phyloP scores from a whole-genome alignment of 2,888 invertebrate genomes.

The Dryomyza anilis region DNA sequence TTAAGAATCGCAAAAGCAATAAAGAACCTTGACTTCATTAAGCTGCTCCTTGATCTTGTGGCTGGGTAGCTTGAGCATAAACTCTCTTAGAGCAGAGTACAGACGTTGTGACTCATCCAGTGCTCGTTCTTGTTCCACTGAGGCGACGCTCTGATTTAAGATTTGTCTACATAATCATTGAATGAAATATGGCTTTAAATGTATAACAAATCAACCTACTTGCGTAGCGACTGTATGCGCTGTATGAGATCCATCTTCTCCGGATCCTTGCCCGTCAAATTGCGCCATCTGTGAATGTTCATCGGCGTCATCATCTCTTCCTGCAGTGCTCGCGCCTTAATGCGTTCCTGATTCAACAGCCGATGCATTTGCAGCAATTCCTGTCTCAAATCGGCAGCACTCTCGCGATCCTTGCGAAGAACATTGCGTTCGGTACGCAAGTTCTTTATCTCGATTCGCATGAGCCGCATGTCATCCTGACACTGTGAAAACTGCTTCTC shows the following conservation, averaged over 20 bases:
- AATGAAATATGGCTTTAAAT: not conserved
- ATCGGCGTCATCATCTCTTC: constrained; percentile 90
- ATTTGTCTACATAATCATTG: constrained; percentile 47
- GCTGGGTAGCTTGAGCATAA: constrained; percentile 57
- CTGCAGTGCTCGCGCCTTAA: constrained; percentile 84
- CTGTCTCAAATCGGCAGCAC: constrained; percentile 79
- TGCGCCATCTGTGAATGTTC: constrained; percentile 90
- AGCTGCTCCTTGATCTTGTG: constrained; percentile 56
- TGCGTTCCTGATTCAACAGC: constrained; percentile 78
- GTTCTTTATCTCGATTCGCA: constrained; percentile 84
- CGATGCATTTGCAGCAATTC: constrained; percentile 75
- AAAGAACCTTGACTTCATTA: constrained; percentile 53
- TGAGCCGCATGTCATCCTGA: constrained; percentile 80
- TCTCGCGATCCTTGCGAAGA: constrained; percentile 74
- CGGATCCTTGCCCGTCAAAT: constrained; percentile 88
- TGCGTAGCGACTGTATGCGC: constrained; percentile 83
- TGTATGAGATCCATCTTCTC: constrained; percentile 79
- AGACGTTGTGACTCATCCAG: constrained; percentile 55
- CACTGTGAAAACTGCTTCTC: constrained; percentile 74
- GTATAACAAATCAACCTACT: constrained; percentile 63
- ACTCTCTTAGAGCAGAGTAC: constrained; percentile 56
- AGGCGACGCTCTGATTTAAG: constrained; percentile 52
- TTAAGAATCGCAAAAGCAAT: not conserved
- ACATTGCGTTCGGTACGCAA: constrained; percentile 75
- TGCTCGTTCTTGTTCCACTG: constrained; percentile 52